A percentile compares a stretch with the other conserved stretches of the same genome.
Conservation (phyloP, 2,113 vertebrate species). For the Alces alces region DNA sequence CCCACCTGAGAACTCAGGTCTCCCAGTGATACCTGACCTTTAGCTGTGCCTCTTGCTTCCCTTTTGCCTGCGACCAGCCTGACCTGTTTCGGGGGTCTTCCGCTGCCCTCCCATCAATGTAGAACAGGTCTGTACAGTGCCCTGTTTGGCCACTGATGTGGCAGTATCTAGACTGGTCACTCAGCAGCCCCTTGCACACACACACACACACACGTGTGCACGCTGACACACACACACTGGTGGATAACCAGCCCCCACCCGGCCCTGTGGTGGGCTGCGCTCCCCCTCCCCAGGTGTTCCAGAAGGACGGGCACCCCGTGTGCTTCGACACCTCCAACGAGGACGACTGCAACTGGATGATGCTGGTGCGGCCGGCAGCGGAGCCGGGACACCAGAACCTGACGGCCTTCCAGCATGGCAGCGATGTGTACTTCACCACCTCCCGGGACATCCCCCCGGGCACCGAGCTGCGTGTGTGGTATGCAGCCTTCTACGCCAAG, state of each 20-base stretch:
- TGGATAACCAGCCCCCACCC: fast-evolving
- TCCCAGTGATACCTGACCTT: too few relatives aligned
- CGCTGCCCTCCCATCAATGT: background rate
- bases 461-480: constrained; percentile 96
- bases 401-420: constrained; percentile 94
- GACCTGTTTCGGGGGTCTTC: background rate
- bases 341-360: constrained; percentile 99
- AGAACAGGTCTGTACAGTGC: fast-evolving
- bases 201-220: fast-evolving
- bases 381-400: constrained; percentile 94
- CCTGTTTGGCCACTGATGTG: fast-evolving
- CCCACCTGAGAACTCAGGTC: too few relatives aligned
- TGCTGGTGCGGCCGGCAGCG: constrained; percentile 93
- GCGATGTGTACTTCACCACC: constrained; percentile 96
- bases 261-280: fast-evolving
- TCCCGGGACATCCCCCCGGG: constrained; percentile 93
- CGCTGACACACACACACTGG: fast-evolving
- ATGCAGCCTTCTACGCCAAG: constrained; percentile 98
- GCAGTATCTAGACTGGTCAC: fast-evolving
- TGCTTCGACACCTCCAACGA: constrained; percentile 93
- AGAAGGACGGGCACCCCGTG: constrained; percentile 86
- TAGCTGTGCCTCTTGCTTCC: background rate
- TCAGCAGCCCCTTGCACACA: background rate
- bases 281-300: constrained; percentile 87
- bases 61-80: background rate